A percentile compares a stretch with the other conserved stretches of the same genome.
These are phyloP conservation scores for Heliothis virescens DNA, from an alignment of 1,140 invertebrate genomes.

Conservation along the genomic window DNA sequence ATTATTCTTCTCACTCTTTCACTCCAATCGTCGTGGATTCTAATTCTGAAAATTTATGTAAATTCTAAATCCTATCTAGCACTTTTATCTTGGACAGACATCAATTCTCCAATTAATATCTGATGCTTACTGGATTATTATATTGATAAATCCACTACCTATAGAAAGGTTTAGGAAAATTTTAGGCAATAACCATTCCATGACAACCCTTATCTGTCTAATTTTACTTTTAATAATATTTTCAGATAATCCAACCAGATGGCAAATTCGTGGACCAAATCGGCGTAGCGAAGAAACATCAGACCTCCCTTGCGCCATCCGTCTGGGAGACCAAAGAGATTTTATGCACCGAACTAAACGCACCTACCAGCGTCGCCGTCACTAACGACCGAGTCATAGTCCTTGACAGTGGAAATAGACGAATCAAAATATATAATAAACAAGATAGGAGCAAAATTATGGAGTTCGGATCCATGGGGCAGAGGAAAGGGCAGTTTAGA, in stretches of 20 bases:
- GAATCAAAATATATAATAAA: conserved; percentile 88
- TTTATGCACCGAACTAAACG: conserved; percentile 87
- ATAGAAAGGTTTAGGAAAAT: no score
- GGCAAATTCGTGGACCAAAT: conserved; percentile 82
- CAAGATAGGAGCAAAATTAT: conserved; percentile 83
- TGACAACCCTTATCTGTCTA: background rate
- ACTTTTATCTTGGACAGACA: no score
- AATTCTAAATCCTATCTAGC: no score
- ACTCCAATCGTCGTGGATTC: no score
- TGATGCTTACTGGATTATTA: no score
- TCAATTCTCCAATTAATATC: no score
- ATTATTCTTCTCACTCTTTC: no score
- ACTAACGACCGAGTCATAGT: conserved; percentile 71
- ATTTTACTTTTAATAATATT: background rate
- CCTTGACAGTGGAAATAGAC: conserved; percentile 88
- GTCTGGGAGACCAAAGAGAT: conserved; percentile 73
- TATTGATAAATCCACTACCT: no score
- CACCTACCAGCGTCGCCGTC: conserved; percentile 90
- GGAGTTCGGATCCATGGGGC: conserved; percentile 88
- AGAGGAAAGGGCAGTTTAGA: conserved; percentile 88
- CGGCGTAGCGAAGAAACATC: conserved; percentile 74
- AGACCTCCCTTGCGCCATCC: conserved; percentile 59
- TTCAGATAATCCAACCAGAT: conserved; percentile 82
- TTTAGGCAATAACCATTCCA: no score
- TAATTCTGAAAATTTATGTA: no score